A percentile compares a stretch with the other conserved stretches of the same genome.
These are phyloP conservation scores for Rhincodon typus DNA, from an alignment of 2,797 vertebrate species.

Conservation along the genomic window DNA sequence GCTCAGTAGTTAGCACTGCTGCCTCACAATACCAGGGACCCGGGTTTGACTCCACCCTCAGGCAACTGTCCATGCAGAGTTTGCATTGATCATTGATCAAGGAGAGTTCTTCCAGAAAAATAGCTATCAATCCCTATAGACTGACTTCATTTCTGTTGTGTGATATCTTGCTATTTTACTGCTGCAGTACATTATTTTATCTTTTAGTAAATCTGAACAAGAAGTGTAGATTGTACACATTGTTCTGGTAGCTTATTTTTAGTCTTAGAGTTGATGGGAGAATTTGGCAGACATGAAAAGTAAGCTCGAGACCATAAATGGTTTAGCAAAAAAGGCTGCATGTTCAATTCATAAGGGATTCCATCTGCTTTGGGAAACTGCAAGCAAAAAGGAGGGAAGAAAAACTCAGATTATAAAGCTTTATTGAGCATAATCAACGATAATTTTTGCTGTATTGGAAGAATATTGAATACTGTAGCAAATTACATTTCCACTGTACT, in stretches of 20 bases:
- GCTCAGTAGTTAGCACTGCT: not conserved
- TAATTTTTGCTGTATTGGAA: not conserved
- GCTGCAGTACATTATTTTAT: not conserved
- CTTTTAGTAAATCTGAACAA: not conserved
- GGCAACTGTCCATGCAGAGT: too few species aligned
- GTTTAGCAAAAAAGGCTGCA: not conserved
- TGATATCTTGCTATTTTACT: not conserved
- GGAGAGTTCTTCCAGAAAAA: not conserved
- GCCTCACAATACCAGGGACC: too few species aligned
- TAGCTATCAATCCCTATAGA: not conserved
- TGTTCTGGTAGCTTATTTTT: constrained; percentile 5
- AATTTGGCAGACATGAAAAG: constrained; percentile 18
- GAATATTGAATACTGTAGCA: not conserved
- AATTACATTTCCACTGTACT: not conserved
- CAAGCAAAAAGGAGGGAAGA: not conserved
- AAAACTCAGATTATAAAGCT: not conserved
- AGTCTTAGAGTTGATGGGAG: not conserved
- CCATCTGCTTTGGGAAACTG: not conserved
- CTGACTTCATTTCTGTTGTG: not conserved
- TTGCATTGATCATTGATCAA: not conserved
- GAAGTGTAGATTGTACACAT: not conserved
- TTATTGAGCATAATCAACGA: not conserved
- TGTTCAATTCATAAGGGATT: constrained; percentile 11
- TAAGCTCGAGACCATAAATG: not conserved
- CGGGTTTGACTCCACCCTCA: too few species aligned